Evolutionary conservation across 2,888 invertebrate genomes (phyloP).

Genomic region (Caenorhabditis sulstoni): DNA sequence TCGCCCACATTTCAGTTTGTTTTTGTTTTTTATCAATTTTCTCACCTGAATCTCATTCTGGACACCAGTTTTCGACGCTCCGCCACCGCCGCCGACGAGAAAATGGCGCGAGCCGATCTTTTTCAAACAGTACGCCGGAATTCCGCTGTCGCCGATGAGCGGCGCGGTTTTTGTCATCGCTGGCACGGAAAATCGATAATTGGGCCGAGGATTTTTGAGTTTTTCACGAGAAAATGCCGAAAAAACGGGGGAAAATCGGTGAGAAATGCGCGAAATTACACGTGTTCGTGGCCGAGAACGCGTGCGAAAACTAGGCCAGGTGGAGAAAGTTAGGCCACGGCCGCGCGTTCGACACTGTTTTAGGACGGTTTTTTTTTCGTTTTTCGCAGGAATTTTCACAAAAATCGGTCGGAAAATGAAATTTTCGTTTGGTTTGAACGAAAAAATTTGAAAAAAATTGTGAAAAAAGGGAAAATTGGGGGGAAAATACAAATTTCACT

Average conservation of each 20-base stretch:
- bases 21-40: background rate
- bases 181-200: background rate
- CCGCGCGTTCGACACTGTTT: background rate
- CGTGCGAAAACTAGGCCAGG: slow-evolving; percentile 16
- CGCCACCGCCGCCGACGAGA: slow-evolving; percentile 96
- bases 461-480: too few species aligned
- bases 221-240: background rate
- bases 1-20: background rate
- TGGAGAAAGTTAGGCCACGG: slow-evolving; percentile 32
- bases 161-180: slow-evolving; percentile 56
- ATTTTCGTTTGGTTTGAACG: too few species aligned
- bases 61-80: slow-evolving; percentile 96
- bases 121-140: slow-evolving; percentile 75
- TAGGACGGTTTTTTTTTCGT: too few species aligned
- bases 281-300: slow-evolving; percentile 19
- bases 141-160: slow-evolving; percentile 62
- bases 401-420: too few species aligned
- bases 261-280: slow-evolving; percentile 11
- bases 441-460: too few species aligned
- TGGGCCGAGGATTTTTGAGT: background rate
- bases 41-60: slow-evolving; percentile 91
- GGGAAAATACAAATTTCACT: too few species aligned
- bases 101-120: slow-evolving; percentile 83
- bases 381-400: too few species aligned
- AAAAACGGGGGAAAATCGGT: background rate